Evolutionary conservation across 2,888 invertebrate genomes (phyloP).

Genomic region (Gnatocerus cornutus): DNA sequence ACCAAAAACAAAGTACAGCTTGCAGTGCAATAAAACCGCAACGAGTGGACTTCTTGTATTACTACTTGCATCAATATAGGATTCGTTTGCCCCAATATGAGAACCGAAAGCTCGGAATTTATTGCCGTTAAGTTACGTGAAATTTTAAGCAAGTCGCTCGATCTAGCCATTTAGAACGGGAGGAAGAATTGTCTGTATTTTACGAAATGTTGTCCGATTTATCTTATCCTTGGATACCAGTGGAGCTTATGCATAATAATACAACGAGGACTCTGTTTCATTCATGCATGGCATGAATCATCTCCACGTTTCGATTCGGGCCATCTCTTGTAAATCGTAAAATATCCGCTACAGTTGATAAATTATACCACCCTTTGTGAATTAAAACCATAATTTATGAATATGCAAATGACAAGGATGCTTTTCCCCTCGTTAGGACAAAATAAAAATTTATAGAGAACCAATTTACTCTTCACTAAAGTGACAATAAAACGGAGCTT

Average conservation of each 20-base stretch:
- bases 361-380: constrained; percentile 34
- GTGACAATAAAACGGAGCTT: constrained; percentile 11
- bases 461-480: constrained; percentile 11
- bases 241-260: constrained; percentile 27
- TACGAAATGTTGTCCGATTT: constrained; percentile 54
- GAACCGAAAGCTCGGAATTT: neutral
- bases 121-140: constrained; percentile 1
- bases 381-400: constrained; percentile 49
- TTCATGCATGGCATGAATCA: constrained; percentile 34
- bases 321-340: constrained; percentile 36
- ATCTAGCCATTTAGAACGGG: constrained; percentile 22
- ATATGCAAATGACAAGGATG: constrained; percentile 40
- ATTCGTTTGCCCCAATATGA: constrained; percentile 11
- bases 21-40: constrained; percentile 18
- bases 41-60: constrained; percentile 13
- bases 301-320: constrained; percentile 37
- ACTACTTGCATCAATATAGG: neutral
- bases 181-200: constrained; percentile 43
- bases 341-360: constrained; percentile 41
- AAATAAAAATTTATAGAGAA: constrained; percentile 45
- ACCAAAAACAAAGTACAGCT: constrained; percentile 59
- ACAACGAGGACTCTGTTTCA: neutral
- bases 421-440: constrained; percentile 30
- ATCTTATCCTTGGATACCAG: constrained; percentile 36
- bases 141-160: constrained; percentile 32